Evolutionary conservation across 2,888 invertebrate species (phyloP), one percentile per base, ranked within the genome.

Genomic region (Griposia aprilina): DNA sequence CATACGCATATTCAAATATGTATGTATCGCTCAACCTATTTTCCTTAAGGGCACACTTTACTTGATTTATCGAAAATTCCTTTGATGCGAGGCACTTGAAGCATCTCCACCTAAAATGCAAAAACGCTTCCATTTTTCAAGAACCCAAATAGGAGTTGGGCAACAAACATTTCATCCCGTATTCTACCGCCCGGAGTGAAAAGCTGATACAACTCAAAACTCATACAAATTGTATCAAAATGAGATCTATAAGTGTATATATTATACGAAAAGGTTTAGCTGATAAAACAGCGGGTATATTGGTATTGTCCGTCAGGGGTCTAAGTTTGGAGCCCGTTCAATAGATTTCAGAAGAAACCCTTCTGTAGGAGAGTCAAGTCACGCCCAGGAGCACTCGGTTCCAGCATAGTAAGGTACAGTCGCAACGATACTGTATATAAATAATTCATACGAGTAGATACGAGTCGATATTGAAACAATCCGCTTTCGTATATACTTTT

Each of bases 381-480:
- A 94, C 93, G 93, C 93, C 91, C 89, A 84, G 75, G 83, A 89
- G 90, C 86, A 88, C 90, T 91, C 91, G 86, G 89, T 87, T 88
- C 83, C 79, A 91, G 89, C 88, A 89, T 89, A 87, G 85, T 85
- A 88, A 86, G 80, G 82, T 86, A 90, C 86, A 87, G 82, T 88
- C 86, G 86, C 83, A 80, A 67, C 92, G 90, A 92, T 93, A 93
- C 92, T n/a, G n/a, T n/a, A 91, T 90, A 94, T 94, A 94, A 94
- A 94, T 94, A 94, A 95, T 94, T 94, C 94, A 95, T 94, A 92
- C 84, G 91, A 88, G 88, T 87, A 90, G 89, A 89, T 87, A 87
- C 88, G 87, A 89, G 90, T 89, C 91, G 91, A 94, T 93, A 94
- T 94, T 93, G 93, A 93, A 94, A 94, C 94, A 94, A 94, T 93